A percentile compares a stretch with the other conserved stretches of the same genome.
phyloP scores from a whole-genome alignment of 2,797 vertebrate species.

The Eospalax fontanierii region DNA sequence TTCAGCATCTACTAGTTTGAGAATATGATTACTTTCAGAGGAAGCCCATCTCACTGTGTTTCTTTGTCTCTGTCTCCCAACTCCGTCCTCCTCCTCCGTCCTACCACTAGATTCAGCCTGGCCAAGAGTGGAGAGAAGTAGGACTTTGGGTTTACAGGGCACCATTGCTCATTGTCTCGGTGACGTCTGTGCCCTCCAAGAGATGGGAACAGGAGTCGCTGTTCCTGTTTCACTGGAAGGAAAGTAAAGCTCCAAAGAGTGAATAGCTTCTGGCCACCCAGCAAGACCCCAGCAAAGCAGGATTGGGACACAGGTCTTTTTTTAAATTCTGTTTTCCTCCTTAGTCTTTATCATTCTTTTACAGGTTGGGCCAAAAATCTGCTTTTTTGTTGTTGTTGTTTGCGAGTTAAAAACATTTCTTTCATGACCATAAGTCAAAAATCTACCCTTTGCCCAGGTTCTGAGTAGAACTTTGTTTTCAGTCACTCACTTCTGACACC shows the following conservation, averaged over 20 bases:
- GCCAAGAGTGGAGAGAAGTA: neutral
- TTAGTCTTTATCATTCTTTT: constrained; percentile 60
- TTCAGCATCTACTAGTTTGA: neutral
- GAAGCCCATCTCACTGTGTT: neutral
- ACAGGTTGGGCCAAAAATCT: constrained; percentile 34
- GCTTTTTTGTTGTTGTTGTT: neutral
- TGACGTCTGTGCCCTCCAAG: neutral
- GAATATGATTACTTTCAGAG: neutral
- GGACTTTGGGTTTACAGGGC: neutral
- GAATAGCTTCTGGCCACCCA: constrained; percentile 77
- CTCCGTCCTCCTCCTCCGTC: too few relatives aligned
- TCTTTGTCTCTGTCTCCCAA: neutral
- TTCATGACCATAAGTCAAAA: constrained; percentile 67
- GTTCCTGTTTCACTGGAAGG: constrained; percentile 13
- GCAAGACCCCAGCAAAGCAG: constrained; percentile 66
- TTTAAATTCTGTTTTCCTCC: constrained; percentile 44
- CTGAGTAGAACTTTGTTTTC: constrained; percentile 74
- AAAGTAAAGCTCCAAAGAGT: constrained; percentile 44
- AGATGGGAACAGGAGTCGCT: neutral
- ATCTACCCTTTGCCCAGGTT: constrained; percentile 34
- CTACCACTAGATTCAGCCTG: neutral
- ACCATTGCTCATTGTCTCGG: neutral
- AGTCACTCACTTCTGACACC: constrained; percentile 67
- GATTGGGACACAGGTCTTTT: constrained; percentile 49
- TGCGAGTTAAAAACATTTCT: constrained; percentile 61